Evolutionary conservation across 2,113 vertebrate species (phyloP), one percentile per base, ranked within the genome.

Genomic region (Taurulus bubalis): DNA sequence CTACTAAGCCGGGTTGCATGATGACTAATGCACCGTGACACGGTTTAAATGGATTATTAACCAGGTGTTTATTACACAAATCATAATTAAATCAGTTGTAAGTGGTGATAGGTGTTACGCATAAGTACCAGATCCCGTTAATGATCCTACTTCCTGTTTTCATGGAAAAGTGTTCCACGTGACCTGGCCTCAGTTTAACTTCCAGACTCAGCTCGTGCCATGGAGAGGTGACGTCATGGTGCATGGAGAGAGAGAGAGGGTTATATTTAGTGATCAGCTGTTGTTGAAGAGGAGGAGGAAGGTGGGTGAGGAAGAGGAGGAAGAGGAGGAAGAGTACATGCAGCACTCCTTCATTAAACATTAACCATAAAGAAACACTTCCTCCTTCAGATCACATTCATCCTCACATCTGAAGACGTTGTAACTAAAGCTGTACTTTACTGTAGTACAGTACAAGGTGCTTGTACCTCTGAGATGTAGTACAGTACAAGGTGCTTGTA

Each of bases 211-310:
- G 2, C n/a, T 22, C 3, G 32, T 24, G n/a, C 1, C n/a, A 47
- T 59, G 24, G 7, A n/a, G 38, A 63, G 18, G n/a, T n/a, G n/a
- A n/a, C n/a, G n/a, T n/a, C n/a, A n/a, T n/a, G n/a, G n/a, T n/a
- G n/a, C n/a, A n/a, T n/a, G n/a, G n/a, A n/a, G 7, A n/a, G 38
- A 63, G 18, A 2, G n/a, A 2, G 1, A 12, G 53, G 86, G 91
- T 90, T 90, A 72, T 83, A 85, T 89, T 88, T 91, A 92, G 91
- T 89, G 81, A 79, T 91, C 88, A 89, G 88, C 84, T 89, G 90
- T 79, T 87, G 85, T 75, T 87, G 65, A 40, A 40, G 47, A 86
- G 73, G 59, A 80, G 71, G 72, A 66, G 38, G 64, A 55, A 75
- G 72, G n/a, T 5, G 0, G 72, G n/a, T 5, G 0, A 75, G 64